Conservation (phyloP, 2,888 invertebrate species). For the Tinea pellionella region DNA sequence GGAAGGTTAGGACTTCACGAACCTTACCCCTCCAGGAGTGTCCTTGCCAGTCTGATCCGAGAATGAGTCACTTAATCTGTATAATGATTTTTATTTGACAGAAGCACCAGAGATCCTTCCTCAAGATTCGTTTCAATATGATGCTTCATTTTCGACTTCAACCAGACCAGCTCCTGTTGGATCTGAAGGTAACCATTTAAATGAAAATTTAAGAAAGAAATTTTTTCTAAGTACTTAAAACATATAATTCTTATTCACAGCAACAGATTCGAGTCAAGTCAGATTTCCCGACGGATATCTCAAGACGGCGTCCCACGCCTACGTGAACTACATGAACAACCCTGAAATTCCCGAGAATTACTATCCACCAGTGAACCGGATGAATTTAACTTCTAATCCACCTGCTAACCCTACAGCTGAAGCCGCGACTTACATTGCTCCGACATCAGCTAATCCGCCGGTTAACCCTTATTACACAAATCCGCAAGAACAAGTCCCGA, state of each 20-base stretch:
- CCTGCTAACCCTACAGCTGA: background rate
- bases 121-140: conserved; percentile 47
- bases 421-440: background rate
- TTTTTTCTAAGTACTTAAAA: too few relatives aligned
- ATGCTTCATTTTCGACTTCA: conserved; percentile 69
- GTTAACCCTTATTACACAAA: conserved; percentile 21
- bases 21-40: too few relatives aligned
- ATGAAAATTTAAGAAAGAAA: too few relatives aligned
- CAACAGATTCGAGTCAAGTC: conserved; percentile 42
- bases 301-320: conserved; percentile 21
- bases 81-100: too few relatives aligned
- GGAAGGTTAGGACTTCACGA: too few relatives aligned
- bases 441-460: background rate
- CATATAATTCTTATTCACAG: conserved; percentile 29
- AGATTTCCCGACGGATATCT: conserved; percentile 49
- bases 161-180: conserved; percentile 79
- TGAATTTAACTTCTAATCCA: background rate
- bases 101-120: conserved; percentile 31
- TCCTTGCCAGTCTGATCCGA: too few relatives aligned
- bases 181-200: conserved; percentile 71
- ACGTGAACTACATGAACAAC: conserved; percentile 1
- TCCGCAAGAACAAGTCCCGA: conserved; percentile 27
- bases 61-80: too few relatives aligned
- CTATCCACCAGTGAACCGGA: background rate
- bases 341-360: background rate